Conservation (phyloP, 2,888 invertebrate species). For the Protonemura montana region DNA sequence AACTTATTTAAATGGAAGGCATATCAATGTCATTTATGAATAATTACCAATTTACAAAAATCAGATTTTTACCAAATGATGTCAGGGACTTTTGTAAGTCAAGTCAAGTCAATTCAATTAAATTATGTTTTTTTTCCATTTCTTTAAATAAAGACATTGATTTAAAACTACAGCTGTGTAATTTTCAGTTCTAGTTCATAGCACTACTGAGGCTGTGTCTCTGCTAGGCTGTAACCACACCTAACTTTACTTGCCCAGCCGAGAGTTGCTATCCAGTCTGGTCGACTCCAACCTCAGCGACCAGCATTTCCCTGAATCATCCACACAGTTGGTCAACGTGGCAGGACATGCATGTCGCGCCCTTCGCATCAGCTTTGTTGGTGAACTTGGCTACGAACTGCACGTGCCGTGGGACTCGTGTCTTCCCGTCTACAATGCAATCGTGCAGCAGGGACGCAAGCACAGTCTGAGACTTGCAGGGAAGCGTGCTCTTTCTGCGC, state of each 20-base stretch:
- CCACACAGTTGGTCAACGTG: conserved; percentile 66
- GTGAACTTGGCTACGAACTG: conserved; percentile 89
- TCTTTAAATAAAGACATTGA: no score
- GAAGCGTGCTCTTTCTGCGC: conserved; percentile 82
- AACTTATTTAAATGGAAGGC: no score
- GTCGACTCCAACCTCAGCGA: conserved; percentile 68
- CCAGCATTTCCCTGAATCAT: conserved; percentile 69
- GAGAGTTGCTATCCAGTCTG: conserved; percentile 68
- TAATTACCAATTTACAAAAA: no score
- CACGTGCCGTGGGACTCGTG: conserved; percentile 80
- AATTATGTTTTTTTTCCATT: no score
- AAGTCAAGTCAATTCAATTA: no score
- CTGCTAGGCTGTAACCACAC: not conserved
- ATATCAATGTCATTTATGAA: no score
- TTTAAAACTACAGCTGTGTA: no score
- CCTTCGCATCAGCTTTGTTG: conserved; percentile 84
- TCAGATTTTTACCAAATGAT: no score
- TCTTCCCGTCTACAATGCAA: conserved; percentile 68
- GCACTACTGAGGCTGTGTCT: no score
- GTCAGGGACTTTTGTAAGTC: no score
- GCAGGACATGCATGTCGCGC: conserved; percentile 63
- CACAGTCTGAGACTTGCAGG: conserved; percentile 80
- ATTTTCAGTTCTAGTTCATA: no score
- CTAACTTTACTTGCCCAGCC: conserved; percentile 59
- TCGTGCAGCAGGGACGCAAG: conserved; percentile 67